These are phyloP conservation scores for Stegastes partitus DNA, from an alignment of 2,113 vertebrate genomes.

Conservation along the genomic window DNA sequence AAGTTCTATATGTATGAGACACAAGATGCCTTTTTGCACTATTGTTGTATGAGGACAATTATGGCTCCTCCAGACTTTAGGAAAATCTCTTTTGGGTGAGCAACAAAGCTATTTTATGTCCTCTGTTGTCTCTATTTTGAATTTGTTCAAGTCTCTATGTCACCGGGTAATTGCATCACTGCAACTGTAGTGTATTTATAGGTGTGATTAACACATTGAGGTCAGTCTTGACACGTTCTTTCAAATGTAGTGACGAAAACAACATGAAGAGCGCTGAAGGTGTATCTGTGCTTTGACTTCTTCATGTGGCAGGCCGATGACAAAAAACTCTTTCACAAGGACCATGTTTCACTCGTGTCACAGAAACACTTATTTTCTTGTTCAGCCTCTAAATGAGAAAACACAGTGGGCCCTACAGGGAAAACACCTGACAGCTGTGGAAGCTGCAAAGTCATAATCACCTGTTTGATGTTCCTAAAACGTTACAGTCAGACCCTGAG, in stretches of 20 bases:
- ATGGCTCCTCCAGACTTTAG: no score
- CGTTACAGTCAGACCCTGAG: no score
- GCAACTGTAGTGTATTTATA: no score
- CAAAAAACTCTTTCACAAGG: conserved; percentile 20
- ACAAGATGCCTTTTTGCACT: no score
- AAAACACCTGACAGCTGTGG: conserved; percentile 76
- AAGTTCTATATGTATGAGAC: no score
- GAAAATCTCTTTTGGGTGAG: conserved; percentile 30
- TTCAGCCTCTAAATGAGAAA: conserved; percentile 37
- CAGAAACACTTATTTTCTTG: conserved; percentile 1
- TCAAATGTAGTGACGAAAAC: no score
- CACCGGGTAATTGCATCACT: conserved; percentile 23
- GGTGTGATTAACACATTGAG: not conserved
- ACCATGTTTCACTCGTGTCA: conserved; percentile 46
- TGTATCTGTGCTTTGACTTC: no score
- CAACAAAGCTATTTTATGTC: conserved; percentile 11
- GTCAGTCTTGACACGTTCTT: no score
- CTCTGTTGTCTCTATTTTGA: conserved; percentile 47
- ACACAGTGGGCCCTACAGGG: conserved; percentile 24
- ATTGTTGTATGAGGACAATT: no score
- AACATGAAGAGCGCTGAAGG: no score
- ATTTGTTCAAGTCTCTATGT: conserved; percentile 22
- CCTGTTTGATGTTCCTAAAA: conserved; percentile 64
- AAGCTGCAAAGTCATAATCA: conserved; percentile 65
- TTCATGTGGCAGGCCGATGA: no score